phyloP scores from a whole-genome alignment of 2,113 vertebrate species.

The Vulpes ferrilata region DNA sequence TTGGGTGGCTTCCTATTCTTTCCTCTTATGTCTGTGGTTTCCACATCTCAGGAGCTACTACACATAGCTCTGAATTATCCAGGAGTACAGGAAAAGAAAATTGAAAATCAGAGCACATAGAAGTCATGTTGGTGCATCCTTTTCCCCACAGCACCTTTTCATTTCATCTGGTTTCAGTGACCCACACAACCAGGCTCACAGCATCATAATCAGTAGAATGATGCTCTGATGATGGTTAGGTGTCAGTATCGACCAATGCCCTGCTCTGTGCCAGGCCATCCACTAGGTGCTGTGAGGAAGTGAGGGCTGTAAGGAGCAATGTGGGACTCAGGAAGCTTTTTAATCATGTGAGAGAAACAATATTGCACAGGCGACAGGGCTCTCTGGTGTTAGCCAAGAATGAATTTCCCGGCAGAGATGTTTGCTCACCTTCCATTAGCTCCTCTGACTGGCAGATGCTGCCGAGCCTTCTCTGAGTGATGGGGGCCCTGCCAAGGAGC shows the following conservation, averaged over 20 bases:
- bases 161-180: not conserved
- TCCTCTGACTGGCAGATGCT: not conserved
- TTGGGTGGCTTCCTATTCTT: not conserved
- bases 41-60: not conserved
- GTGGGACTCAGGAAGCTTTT: not conserved
- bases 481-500: not conserved
- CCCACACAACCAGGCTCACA: not conserved
- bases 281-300: not conserved
- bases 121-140: fast-evolving
- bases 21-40: not conserved
- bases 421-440: not conserved
- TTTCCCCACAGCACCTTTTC: not conserved
- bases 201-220: too few species aligned
- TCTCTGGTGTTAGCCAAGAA: not conserved
- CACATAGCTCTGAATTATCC: not conserved
- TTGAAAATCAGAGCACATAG: not conserved
- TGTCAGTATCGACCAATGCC: not conserved
- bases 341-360: not conserved
- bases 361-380: not conserved
- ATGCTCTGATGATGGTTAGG: not conserved
- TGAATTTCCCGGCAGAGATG: not conserved
- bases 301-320: fast-evolving
- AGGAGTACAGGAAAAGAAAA: not conserved
- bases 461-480: not conserved
- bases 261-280: not conserved